A percentile compares a stretch with the other conserved stretches of the same genome.
Evolutionary conservation across 2,888 invertebrate species (phyloP).

Genomic region (Rhamphomyia laevipes): DNA sequence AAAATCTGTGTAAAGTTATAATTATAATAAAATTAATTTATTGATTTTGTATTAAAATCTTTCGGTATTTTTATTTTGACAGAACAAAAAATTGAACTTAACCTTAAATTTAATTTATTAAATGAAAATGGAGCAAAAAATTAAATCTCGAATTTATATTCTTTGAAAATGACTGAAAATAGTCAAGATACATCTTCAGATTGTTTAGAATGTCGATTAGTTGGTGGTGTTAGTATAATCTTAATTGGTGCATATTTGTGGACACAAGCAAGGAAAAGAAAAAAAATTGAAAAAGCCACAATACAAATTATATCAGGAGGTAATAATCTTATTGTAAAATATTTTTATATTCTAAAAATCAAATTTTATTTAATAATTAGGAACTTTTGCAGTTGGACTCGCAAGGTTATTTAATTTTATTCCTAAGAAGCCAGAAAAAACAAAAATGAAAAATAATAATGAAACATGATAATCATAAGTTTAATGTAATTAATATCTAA

Average conservation of each 20-base stretch:
- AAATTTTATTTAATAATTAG: slow-evolving; percentile 30
- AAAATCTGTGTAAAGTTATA: too few species aligned
- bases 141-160: too few species aligned
- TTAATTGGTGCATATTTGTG: slow-evolving; percentile 51
- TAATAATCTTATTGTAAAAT: slow-evolving; percentile 8
- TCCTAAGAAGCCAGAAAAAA: slow-evolving; percentile 8
- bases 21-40: too few species aligned
- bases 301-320: slow-evolving; percentile 25
- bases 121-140: too few species aligned
- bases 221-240: slow-evolving; percentile 48
- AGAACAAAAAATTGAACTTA: too few species aligned
- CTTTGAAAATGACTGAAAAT: too few species aligned
- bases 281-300: slow-evolving; percentile 19
- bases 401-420: slow-evolving; percentile 43
- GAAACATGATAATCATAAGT: not conserved
- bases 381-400: slow-evolving; percentile 44
- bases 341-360: not conserved
- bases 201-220: slow-evolving; percentile 47
- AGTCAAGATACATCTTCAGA: slow-evolving; percentile 25
- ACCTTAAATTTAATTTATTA: too few species aligned
- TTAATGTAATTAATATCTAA: too few species aligned
- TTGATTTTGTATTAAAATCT: too few species aligned
- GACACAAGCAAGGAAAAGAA: slow-evolving; percentile 42
- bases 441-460: not conserved
- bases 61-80: too few species aligned